A percentile compares a stretch with the other conserved stretches of the same genome.
Evolutionary conservation across 2,888 invertebrate genomes (phyloP).

Genomic region (Synanthedon myopaeformis): DNA sequence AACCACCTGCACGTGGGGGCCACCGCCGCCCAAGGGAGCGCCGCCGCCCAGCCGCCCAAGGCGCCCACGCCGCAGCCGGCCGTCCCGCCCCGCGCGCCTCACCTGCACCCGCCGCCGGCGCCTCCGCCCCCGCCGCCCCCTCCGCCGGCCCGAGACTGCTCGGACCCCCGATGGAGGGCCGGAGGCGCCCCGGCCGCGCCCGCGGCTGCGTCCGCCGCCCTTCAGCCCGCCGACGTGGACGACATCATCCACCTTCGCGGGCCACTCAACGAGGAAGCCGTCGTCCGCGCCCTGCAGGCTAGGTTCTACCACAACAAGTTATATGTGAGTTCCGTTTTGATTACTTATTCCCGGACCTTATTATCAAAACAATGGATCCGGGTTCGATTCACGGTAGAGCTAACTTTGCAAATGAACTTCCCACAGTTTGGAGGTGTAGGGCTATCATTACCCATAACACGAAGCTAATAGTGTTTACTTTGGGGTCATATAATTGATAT

Average conservation of each 20-base stretch:
- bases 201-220: slow-evolving; percentile 18
- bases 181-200: slow-evolving; percentile 22
- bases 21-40: slow-evolving; percentile 17
- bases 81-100: slow-evolving; percentile 31
- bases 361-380: too few species aligned
- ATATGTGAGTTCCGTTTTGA: slow-evolving; percentile 76
- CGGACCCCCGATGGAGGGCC: slow-evolving; percentile 10
- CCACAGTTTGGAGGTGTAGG: too few species aligned
- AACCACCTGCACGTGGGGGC: slow-evolving; percentile 86
- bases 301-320: slow-evolving; percentile 88
- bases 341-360: background rate
- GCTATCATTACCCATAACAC: too few species aligned
- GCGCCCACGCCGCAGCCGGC: slow-evolving; percentile 18
- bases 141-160: slow-evolving; percentile 30
- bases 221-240: slow-evolving; percentile 73
- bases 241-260: slow-evolving; percentile 94
- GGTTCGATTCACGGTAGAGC: too few species aligned
- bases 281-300: slow-evolving; percentile 90
- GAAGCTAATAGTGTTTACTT: too few species aligned
- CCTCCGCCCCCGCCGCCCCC: slow-evolving; percentile 45
- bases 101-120: slow-evolving; percentile 18
- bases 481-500: too few species aligned
- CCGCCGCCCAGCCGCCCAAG: slow-evolving; percentile 11
- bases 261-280: slow-evolving; percentile 93
- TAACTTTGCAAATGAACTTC: too few species aligned